Base-by-base conservation (phyloP, 2,797 vertebrate species). In the Scyliorhinus canicula region DNA sequence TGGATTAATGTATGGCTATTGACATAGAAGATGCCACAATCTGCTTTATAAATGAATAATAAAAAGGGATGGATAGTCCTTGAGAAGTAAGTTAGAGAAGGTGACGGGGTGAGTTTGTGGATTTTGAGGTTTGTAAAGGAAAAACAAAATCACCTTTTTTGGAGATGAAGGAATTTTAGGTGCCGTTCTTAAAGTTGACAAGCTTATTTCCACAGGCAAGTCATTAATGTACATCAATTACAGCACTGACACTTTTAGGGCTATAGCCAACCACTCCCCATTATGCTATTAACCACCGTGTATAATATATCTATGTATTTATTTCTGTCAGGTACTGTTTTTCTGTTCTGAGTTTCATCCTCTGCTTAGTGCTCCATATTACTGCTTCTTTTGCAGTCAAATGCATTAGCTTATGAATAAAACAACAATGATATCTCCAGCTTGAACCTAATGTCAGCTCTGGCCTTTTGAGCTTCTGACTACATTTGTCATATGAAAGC, bases 401-500 rank as follows among this genome's bases (percentile, higher is more conserved):
- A 65, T 12, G 16, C 88, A 91, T 65, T 40, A 63, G 35, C 1
- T 91, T 65, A 65, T 65, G 24, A 24, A 91, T 63, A 82, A 82
- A 82, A 82, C 79, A 82, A 47, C 40, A 82, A 26, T 82, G 44
- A 82, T 1, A 44, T 82, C 79, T 47, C 40, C 21, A 82, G 79
- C 44, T 47, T 82, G 79, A 44, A 82, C 44, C 19, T 24, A 82
- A 82, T 82, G 19, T 47, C 26, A 82, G 19, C 6, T 44, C 40
- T 82, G 79, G 40, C 44, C 86, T 90, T 90, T 31, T 40, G 31
- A 19, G 57, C 40, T 63, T 63, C 88, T 91, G 88, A 91, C 88
- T 44, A 26, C n/a, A 91, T 26, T 91, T 91, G 88, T 63, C 88
- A 91, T 24, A 91, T 91, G 85, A 88, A 88, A 57, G 57, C 21